A percentile compares a stretch with the other conserved stretches of the same genome.
Evolutionary conservation across 2,797 vertebrate genomes (phyloP).

Genomic region (Notoglanidium macrostoma): DNA sequence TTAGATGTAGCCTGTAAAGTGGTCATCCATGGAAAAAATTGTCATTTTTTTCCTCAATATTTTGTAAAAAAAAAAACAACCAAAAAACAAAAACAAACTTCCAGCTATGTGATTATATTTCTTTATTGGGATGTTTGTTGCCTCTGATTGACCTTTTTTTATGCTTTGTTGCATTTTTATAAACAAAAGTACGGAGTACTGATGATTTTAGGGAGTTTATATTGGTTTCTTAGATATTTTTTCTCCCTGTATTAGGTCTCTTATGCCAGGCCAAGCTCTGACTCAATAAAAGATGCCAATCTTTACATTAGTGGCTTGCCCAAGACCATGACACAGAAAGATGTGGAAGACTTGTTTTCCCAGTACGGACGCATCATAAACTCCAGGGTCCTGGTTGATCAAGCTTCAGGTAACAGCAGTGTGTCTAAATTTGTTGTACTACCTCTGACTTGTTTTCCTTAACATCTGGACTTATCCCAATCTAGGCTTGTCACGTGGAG

Average conservation of each 20-base stretch:
- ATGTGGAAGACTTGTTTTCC: conserved; percentile 88
- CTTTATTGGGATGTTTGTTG: conserved; percentile 33
- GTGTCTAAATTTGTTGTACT: background rate
- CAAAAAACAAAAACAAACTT: background rate
- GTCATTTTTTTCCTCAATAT: conserved; percentile 23
- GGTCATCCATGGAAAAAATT: conserved; percentile 43
- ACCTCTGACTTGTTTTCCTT: conserved; percentile 9
- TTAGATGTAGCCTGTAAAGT: conserved; percentile 34
- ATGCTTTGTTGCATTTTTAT: conserved; percentile 10
- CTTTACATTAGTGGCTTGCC: conserved; percentile 88
- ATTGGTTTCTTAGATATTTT: conserved; percentile 11
- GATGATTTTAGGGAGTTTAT: background rate
- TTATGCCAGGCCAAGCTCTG: conserved; percentile 86
- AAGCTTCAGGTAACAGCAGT: conserved; percentile 80
- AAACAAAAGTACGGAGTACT: background rate
- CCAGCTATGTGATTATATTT: conserved; percentile 18
- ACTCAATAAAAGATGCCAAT: conserved; percentile 88
- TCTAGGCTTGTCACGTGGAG: conserved; percentile 91
- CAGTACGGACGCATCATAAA: conserved; percentile 88
- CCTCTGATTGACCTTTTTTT: conserved; percentile 20
- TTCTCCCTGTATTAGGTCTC: conserved; percentile 77
- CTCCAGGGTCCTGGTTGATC: conserved; percentile 86
- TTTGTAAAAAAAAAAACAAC: conserved; percentile 29
- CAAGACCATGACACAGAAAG: conserved; percentile 88
- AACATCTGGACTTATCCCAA: background rate